phyloP scores from a whole-genome alignment of 2,888 invertebrate species.

The Tenthredo amoena region DNA sequence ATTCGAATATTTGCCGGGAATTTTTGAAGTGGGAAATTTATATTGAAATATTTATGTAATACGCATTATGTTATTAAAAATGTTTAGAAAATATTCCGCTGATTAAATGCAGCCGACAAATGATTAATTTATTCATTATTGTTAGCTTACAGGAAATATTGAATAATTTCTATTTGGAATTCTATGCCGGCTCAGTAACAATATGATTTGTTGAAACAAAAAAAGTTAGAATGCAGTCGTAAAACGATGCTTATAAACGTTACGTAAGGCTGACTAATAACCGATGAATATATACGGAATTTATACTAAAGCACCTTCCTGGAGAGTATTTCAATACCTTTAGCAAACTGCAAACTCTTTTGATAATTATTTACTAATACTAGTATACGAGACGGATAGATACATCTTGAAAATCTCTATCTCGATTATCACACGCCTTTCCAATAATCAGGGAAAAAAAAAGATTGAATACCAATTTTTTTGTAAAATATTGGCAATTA shows the following conservation, averaged over 20 bases:
- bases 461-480: background rate
- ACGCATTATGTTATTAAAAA: background rate
- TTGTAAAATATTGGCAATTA: no score
- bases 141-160: background rate
- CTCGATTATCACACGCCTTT: background rate
- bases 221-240: slow-evolving; percentile 1
- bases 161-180: background rate
- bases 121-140: slow-evolving; percentile 9
- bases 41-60: background rate
- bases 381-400: background rate
- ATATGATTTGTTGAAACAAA: background rate
- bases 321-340: background rate
- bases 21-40: background rate
- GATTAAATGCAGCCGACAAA: background rate
- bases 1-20: background rate
- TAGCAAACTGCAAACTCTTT: background rate
- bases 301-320: background rate
- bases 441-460: background rate
- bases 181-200: background rate
- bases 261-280: slow-evolving; percentile 4
- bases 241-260: background rate
- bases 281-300: slow-evolving; percentile 8
- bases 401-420: no score
- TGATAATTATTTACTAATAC: background rate
- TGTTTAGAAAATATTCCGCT: background rate